A percentile compares a stretch with the other conserved stretches of the same genome.
These are phyloP conservation scores for Micromussa lordhowensis DNA, from an alignment of 92 coral and sea anemone species.

Conservation along the genomic window DNA sequence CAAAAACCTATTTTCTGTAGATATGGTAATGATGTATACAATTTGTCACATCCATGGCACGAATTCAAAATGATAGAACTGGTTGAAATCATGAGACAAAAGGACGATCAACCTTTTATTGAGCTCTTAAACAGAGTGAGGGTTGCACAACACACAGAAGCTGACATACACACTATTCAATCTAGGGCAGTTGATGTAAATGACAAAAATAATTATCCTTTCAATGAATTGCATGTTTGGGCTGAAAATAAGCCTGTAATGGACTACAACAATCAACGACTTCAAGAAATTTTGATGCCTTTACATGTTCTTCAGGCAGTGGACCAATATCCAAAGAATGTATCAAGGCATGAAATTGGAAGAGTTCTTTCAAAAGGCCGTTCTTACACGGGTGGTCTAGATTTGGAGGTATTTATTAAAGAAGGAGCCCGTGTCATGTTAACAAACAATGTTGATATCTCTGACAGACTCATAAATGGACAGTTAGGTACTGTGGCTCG, in stretches of 20 bases:
- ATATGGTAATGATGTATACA: conserved; percentile 52
- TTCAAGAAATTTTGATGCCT: conserved; percentile 42
- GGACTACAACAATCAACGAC: conserved; percentile 47
- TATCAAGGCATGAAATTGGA: conserved; percentile 65
- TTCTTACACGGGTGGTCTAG: conserved; percentile 81
- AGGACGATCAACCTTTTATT: conserved; percentile 60
- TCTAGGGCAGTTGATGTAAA: conserved; percentile 36
- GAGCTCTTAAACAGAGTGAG: conserved; percentile 74
- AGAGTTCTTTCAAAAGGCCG: conserved; percentile 66
- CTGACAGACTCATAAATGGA: conserved; percentile 82
- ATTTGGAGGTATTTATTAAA: conserved; percentile 63
- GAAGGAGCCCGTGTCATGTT: conserved; percentile 73
- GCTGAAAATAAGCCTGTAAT: too few species aligned
- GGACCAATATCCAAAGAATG: conserved; percentile 70
- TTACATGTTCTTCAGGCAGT: conserved; percentile 60
- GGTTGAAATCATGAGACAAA: conserved; percentile 72
- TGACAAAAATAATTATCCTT: conserved; percentile 45
- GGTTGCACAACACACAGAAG: conserved; percentile 72
- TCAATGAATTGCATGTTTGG: conserved; percentile 63
- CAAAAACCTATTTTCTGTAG: conserved; percentile 52
- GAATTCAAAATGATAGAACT: conserved; percentile 66
- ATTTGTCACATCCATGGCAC: conserved; percentile 62
- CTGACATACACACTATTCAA: conserved; percentile 58
- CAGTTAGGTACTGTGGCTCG: conserved; percentile 73
- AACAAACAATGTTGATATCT: conserved; percentile 65